Evolutionary conservation across 92 coral and sea anemone species (phyloP).

Genomic region (Porites divaricata): DNA sequence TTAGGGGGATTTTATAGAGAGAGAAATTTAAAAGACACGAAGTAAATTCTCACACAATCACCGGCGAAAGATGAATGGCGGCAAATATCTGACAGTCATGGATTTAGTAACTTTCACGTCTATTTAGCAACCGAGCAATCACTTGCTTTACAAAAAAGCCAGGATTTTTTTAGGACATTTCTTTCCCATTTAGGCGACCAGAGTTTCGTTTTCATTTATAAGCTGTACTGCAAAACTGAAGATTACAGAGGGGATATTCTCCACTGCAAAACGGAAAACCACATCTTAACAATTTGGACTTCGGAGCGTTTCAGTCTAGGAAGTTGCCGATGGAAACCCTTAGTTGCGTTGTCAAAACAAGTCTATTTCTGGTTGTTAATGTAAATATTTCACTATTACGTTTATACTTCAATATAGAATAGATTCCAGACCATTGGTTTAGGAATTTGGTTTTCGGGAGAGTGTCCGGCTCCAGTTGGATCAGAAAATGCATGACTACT

Average conservation of each 20-base stretch:
- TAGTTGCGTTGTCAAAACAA: background rate
- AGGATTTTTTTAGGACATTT: background rate
- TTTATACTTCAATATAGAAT: background rate
- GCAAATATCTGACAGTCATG: too few relatives aligned
- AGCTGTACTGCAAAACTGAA: background rate
- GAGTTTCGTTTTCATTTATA: background rate
- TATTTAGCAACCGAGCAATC: background rate
- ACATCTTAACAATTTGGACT: conserved; percentile 1
- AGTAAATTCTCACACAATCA: too few relatives aligned
- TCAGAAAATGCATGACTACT: too few relatives aligned
- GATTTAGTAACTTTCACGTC: too few relatives aligned
- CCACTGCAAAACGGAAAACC: conserved; percentile 25
- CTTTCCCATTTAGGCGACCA: background rate
- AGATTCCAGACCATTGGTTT: background rate
- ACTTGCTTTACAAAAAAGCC: background rate
- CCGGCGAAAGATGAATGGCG: too few relatives aligned
- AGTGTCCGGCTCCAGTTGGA: too few relatives aligned
- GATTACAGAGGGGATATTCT: conserved; percentile 17
- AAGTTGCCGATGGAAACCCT: conserved; percentile 1
- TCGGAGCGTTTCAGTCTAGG: conserved; percentile 23
- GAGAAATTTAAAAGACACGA: too few relatives aligned
- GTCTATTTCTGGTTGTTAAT: background rate
- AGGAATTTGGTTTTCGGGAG: background rate
- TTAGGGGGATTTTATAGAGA: too few relatives aligned
- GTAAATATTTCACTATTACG: background rate